Evolutionary conservation across 2,888 invertebrate genomes (phyloP), one percentile per base, ranked within the genome.

Genomic region (Meiosimyza platycephala): DNA sequence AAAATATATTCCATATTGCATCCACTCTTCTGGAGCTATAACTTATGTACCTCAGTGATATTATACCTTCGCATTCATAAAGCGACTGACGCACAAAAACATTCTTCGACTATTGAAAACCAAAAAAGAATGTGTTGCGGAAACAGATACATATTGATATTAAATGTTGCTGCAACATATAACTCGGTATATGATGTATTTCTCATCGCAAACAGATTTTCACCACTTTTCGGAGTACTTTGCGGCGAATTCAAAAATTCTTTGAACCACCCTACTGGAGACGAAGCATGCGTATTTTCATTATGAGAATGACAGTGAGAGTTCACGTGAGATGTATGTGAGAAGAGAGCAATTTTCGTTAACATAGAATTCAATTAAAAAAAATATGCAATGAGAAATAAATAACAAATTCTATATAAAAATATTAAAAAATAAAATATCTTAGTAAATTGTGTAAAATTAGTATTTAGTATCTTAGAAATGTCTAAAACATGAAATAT

Each of bases 21-120:
- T 2, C 2, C 22, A 4, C 4, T 28, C 28, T 28, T 28, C 28
- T 28, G 28, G 3, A 3, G 3, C 3, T 28, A 28, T 28, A 28
- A 4, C 28, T 28, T 28, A 28, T 3, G 3, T n/a, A n/a, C n/a
- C n/a, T 40, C 9, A 40, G 40, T 40, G 40, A 40, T 52, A 57
- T 12, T 74, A 52, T 74, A 77, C 77, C 77, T 78, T 78, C 77
- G 74, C 78, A 76, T 73, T 76, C 76, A 57, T 59, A 71, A 67
- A 71, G 77, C 75, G 78, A 78, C 75, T 79, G 79, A 77, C 76
- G 77, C 76, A 77, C 67, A 75, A 76, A 76, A 4, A 66, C 70
- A 50, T 74, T 62, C 72, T 71, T 71, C 71, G 59, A 71, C 64
- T 60, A 13, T 7, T 48, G 28, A 18, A 59, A 5, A 28, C 48